Evolutionary conservation across 2,797 vertebrate species (phyloP).

Genomic region (Hoplostethus mediterraneus): DNA sequence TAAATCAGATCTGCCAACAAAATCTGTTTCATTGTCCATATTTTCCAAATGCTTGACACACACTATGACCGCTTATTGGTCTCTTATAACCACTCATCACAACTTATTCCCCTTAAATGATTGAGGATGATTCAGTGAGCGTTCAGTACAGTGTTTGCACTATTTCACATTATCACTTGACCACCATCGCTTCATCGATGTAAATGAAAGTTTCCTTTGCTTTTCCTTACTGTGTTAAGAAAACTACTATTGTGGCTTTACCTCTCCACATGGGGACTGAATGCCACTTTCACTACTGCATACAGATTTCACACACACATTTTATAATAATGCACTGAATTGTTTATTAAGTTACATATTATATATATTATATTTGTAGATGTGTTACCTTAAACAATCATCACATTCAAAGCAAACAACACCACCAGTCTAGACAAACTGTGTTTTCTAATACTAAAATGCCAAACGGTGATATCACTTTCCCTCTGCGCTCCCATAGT

Average conservation of each 20-base stretch:
- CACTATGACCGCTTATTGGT: background rate
- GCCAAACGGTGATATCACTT: slow-evolving; percentile 48
- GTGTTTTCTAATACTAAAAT: slow-evolving; percentile 41
- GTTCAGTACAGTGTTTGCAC: background rate
- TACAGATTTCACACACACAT: background rate
- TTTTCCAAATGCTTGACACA: background rate
- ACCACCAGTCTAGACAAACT: background rate
- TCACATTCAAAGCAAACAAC: slow-evolving; percentile 35
- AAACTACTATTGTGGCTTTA: background rate
- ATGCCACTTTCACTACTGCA: slow-evolving; percentile 10
- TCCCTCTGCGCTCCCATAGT: slow-evolving; percentile 46
- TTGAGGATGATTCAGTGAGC: background rate
- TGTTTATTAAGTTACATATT: background rate
- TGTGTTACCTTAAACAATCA: background rate
- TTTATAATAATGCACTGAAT: slow-evolving; percentile 8
- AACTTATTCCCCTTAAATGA: background rate
- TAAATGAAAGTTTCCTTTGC: background rate
- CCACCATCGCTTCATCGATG: background rate
- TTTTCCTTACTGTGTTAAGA: background rate
- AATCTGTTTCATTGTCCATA: background rate
- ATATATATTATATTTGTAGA: no score
- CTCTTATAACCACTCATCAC: background rate
- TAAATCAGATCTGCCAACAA: no score
- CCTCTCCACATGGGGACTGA: slow-evolving; percentile 1
- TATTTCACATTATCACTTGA: background rate